Conservation (phyloP, 2,113 vertebrate genomes). For the Eupsittula cactorum region DNA sequence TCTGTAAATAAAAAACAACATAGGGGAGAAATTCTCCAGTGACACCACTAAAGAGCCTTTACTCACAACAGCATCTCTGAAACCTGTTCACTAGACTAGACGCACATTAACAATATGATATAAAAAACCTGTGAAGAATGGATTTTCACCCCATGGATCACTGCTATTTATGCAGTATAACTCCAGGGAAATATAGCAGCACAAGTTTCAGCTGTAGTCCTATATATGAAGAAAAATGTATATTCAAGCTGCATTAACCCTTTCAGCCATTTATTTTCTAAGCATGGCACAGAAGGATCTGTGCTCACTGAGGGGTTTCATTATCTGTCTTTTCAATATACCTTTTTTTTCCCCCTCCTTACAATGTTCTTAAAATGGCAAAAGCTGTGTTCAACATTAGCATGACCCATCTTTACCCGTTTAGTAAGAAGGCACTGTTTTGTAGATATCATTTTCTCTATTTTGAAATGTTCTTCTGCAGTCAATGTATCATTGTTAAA, state of each 20-base stretch:
- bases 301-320: background rate
- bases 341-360: background rate
- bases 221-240: background rate
- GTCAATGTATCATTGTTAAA: background rate
- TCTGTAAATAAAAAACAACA: background rate
- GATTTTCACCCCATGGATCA: background rate
- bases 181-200: background rate
- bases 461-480: background rate
- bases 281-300: background rate
- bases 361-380: background rate
- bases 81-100: accelerated
- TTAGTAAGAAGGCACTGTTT: background rate
- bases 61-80: background rate
- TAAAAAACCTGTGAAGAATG: background rate
- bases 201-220: background rate
- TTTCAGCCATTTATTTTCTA: background rate
- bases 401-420: background rate
- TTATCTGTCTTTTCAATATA: background rate
- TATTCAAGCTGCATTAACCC: background rate
- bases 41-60: background rate
- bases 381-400: background rate
- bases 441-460: background rate
- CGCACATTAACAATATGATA: background rate
- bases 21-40: background rate
- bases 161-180: background rate